Base-by-base conservation (phyloP, 2,888 invertebrate genomes). In the Cancer borealis region DNA sequence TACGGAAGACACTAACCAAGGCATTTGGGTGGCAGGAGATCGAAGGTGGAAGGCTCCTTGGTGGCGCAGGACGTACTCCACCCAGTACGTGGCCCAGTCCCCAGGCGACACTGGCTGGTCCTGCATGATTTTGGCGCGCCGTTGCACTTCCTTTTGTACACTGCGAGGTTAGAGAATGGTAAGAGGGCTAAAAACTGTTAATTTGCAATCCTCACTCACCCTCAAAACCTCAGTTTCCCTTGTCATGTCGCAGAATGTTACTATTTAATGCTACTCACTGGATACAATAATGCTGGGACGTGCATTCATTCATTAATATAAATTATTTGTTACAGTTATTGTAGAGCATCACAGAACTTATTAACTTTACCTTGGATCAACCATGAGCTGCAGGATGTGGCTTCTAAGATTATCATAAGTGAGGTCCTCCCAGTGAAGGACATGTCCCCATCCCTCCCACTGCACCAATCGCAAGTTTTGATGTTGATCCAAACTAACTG, bases 401-500 rank as follows among this genome's bases (percentile, higher is more conserved):
- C 21, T n/a, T 14, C 1, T 5, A 8, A 96, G 89, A 21, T 46
- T 73, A 89, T 96, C 94, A 14, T 91, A 84, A 14, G 93, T 94
- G 49, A 95, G 88, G 47, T 95, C 92, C 12, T 91, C 90, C 95
- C 95, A 95, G n/a, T 39, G 10, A 21, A 95, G 39, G 66, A 49
- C 12, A 26, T 88, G 91, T 1, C 91, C 95, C 84, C 90, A 97
- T 3, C 97, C 97, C 14, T 97, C 96, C 95, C 97, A 97, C 92
- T 96, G 96, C 96, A 97, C 97, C 1, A 97, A 97, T 39, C 96
- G 96, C 73, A 97, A 97, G 96, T 98, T 98, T 39, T 97, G 96
- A 96, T 97, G 97, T 96, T 98, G 98, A 96, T 98, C 98, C 3
- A 98, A 98, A 96, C 97, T 98, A 96, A 98, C 97, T 0, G 98